phyloP scores from a whole-genome alignment of 2,797 vertebrate genomes.

The Pangasius sanitwongsei region DNA sequence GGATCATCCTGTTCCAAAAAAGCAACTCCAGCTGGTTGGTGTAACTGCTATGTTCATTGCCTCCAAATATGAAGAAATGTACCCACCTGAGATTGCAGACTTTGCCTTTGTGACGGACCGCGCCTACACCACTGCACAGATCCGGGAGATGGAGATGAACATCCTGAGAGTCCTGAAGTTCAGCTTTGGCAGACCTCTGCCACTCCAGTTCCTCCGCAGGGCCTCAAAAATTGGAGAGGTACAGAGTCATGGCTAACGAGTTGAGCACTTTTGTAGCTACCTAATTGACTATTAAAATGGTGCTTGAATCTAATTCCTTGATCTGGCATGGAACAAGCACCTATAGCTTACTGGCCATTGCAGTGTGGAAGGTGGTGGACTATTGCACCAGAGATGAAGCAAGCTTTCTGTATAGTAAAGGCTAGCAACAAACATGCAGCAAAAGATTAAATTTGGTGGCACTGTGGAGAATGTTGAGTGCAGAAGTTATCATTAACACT shows the following conservation, averaged over 20 bases:
- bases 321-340: too few species aligned
- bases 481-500: neutral
- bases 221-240: slow-evolving; percentile 81
- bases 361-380: too few species aligned
- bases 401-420: neutral
- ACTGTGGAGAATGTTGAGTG: too few species aligned
- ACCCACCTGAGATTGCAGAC: slow-evolving; percentile 79
- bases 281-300: neutral
- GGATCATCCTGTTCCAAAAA: slow-evolving; percentile 83
- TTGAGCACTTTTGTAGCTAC: neutral
- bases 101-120: slow-evolving; percentile 80
- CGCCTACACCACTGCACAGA: slow-evolving; percentile 78
- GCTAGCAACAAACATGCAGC: neutral
- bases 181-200: slow-evolving; percentile 75
- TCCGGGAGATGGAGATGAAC: slow-evolving; percentile 79
- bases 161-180: slow-evolving; percentile 77
- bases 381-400: neutral
- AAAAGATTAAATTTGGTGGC: neutral
- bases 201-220: slow-evolving; percentile 79
- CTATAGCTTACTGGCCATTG: too few species aligned
- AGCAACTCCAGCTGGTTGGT: slow-evolving; percentile 82
- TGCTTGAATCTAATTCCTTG: neutral
- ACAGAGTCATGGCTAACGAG: neutral
- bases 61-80: slow-evolving; percentile 84
- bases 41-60: slow-evolving; percentile 82